phyloP scores from a whole-genome alignment of 1,140 invertebrate species.

The Camponotus floridanus region DNA sequence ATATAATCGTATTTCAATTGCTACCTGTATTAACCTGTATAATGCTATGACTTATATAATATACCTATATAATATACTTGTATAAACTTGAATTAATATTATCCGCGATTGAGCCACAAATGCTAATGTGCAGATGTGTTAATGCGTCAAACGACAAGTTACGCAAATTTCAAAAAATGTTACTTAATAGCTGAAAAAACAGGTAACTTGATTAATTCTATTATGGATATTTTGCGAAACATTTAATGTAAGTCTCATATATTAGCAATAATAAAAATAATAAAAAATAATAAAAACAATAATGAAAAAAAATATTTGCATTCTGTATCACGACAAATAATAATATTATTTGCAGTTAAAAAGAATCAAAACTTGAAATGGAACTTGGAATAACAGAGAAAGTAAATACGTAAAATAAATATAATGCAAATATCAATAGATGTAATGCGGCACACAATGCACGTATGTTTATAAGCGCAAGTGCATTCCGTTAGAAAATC shows the following conservation, averaged over 20 bases:
- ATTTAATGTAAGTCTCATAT: background rate
- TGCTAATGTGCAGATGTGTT: constrained; percentile 23
- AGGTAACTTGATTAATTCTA: background rate
- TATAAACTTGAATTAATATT: constrained; percentile 24
- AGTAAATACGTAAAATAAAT: background rate
- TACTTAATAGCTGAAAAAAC: background rate
- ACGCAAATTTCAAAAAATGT: background rate
- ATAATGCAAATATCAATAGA: background rate
- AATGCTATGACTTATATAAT: too few relatives aligned
- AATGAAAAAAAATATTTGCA: background rate
- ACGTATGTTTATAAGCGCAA: constrained; percentile 8
- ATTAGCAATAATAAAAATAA: background rate
- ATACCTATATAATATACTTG: too few relatives aligned
- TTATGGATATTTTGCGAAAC: background rate
- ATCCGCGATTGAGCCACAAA: background rate
- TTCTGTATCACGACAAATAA: background rate
- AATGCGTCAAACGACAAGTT: background rate
- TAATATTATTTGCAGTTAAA: background rate
- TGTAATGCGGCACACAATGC: background rate
- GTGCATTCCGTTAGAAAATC: constrained; percentile 34
- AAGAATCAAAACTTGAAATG: background rate
- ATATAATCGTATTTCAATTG: constrained; percentile 21
- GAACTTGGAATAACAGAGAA: background rate
- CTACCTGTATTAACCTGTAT: constrained; percentile 1
- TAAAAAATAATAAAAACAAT: background rate